phyloP scores from a whole-genome alignment of 2,797 vertebrate genomes.

The Chaunax sp. region DNA sequence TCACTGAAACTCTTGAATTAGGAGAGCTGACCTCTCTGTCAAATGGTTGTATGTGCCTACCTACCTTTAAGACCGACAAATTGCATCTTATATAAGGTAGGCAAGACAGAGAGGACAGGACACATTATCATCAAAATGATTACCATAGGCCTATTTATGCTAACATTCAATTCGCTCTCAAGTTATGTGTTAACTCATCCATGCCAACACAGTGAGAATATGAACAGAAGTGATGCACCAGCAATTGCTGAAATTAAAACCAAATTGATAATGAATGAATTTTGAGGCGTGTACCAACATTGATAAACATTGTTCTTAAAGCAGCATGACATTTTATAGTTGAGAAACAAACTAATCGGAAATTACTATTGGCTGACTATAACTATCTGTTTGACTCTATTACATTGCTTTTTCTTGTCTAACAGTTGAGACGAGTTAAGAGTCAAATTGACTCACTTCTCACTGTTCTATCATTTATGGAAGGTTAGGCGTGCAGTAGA shows the following conservation, averaged over 20 bases:
- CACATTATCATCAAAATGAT: background rate
- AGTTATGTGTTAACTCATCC: background rate
- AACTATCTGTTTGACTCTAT: background rate
- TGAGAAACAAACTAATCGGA: too few relatives aligned
- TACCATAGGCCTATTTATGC: too few relatives aligned
- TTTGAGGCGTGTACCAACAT: too few relatives aligned
- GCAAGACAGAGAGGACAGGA: background rate
- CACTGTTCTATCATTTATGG: conserved; percentile 8
- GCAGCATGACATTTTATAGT: too few relatives aligned
- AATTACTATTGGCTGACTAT: background rate
- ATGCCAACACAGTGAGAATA: background rate
- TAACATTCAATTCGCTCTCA: background rate
- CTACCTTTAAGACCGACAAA: background rate
- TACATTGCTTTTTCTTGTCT: background rate
- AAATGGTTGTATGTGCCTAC: background rate
- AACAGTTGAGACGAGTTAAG: background rate
- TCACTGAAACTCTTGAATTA: background rate
- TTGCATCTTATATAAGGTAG: background rate
- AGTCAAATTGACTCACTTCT: conserved; percentile 19
- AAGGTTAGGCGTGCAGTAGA: conserved; percentile 16
- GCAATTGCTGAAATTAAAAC: too few relatives aligned
- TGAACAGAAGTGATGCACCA: background rate
- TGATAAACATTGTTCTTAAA: too few relatives aligned
- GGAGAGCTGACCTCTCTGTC: background rate
- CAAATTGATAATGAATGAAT: too few relatives aligned